Evolutionary conservation across 2,113 vertebrate species (phyloP), one percentile per base, ranked within the genome.

Genomic region (Gorilla gorilla): DNA sequence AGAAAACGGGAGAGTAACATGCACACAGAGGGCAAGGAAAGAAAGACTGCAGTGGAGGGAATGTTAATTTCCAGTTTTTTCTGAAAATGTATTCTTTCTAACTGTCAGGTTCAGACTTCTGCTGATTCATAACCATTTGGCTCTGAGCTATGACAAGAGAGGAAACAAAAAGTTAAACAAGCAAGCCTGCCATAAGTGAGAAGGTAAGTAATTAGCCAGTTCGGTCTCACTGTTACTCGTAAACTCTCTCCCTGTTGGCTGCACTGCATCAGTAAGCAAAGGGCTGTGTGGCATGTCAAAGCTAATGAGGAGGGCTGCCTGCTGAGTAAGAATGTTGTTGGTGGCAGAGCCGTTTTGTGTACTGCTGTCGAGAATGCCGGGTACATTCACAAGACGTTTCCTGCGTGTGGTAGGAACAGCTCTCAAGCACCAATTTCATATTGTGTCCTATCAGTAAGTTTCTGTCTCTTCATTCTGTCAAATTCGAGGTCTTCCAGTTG

Each of bases 171-270:
- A 94, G 97, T 98, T 97, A 98, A 98, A 68, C 8, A 43, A 97
- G 97, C 97, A n/a, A 89, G 89, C 30, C 89, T 90, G 90, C 38
- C 40, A 0, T 66, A 57, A 76, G 5, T 94, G 86, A 96, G 95
- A 78, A 97, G 97, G 98, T 98, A 97, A 98, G 98, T 96, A n/a
- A 96, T 57, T 80, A 95, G 86, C 88, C 64, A 70, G 72, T 94
- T 94, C 32, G 85, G 61, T 50, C 82, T 96, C 18, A 16, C 76
- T 87, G 93, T 76, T 85, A 2, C 80, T 95, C 0, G 32, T 94
- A 32, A 92, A 83, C 87, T 72, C 93, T 61, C 0, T 94, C 94
- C 83, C 81, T 40, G 48, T 50, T 81, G 8, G 22, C 75, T 94
- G 96, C 80, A 45, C 48, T 40, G 76, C 76, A 25, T 68, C 68